Evolutionary conservation across 2,113 vertebrate species (phyloP).

Genomic region (Colius striatus): DNA sequence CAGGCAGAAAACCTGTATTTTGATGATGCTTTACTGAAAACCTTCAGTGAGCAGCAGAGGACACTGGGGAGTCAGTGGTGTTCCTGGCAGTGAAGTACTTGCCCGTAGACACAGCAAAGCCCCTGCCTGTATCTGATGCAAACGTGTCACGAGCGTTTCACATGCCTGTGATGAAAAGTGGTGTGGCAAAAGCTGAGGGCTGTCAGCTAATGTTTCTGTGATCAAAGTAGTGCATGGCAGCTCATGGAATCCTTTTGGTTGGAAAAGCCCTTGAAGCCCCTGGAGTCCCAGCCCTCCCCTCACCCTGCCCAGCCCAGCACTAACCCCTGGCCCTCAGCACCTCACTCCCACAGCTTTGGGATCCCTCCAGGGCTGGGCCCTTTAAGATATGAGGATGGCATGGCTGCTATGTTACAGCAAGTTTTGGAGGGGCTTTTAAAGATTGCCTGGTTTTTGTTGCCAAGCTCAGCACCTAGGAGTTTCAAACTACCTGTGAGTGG

Average conservation of each 20-base stretch:
- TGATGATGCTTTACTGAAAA: background rate
- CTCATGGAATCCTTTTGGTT: background rate
- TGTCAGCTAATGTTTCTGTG: too few relatives aligned
- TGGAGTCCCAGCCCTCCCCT: background rate
- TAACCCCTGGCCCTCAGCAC: background rate
- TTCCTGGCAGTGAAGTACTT: background rate
- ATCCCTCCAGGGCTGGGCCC: background rate
- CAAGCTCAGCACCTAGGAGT: background rate
- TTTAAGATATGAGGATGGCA: background rate
- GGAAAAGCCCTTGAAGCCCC: background rate
- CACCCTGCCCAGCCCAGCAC: background rate
- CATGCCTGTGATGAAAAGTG: too few relatives aligned
- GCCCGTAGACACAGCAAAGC: rapidly evolving
- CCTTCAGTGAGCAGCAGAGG: background rate
- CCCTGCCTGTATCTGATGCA: rapidly evolving
- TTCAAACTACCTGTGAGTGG: background rate
- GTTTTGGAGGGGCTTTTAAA: background rate
- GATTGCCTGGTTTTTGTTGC: background rate
- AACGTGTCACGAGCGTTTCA: too few relatives aligned
- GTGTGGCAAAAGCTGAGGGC: too few relatives aligned
- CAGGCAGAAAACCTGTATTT: rapidly evolving
- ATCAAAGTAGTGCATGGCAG: too few relatives aligned
- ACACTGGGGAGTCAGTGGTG: rapidly evolving
- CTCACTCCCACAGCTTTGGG: background rate
- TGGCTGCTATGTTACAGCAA: background rate